Base-by-base conservation (phyloP, 2,113 vertebrate genomes). In the Pterophyllum scalare region DNA sequence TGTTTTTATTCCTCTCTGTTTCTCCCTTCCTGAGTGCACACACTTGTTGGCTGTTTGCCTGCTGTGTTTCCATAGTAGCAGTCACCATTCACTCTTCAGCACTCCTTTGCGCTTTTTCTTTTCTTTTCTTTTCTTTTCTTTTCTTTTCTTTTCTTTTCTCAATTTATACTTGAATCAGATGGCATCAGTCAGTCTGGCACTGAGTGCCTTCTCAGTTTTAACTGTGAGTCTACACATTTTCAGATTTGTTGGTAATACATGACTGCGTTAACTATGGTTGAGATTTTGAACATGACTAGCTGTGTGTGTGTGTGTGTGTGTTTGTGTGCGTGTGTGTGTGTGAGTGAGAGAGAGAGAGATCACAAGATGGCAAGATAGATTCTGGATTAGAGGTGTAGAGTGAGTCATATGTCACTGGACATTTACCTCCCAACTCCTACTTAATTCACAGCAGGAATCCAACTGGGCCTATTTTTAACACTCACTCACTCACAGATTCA, bases 381-480 rank as follows among this genome's bases (percentile, higher is more conserved):
- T 76, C 31, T 77, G 54, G 38, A 87, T 74, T 83, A 86, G 43
- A 88, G 74, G 76, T 88, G 83, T 89, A 49, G 77, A 91, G 77
- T 81, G 81, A 88, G 35, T 84, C 80, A 43, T 59, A 91, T 38
- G 64, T 91, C 88, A 91, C 19, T 80, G 84, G 83, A 81, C 77
- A 87, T 83, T 72, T 79, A 67, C 80, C 85, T 52, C 35, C 54
- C 60, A 87, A 82, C 77, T 82, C 67, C 65, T 60, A 57, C 79
- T 91, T 91, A 93, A 92, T 90, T 90, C 89, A 88, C 77, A 83
- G 62, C 86, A 89, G 82, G 72, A 87, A 80, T 89, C 91, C 91
- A 93, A 90, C 91, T 93, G 89, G 81, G 43, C 77, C 84, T 94
- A 92, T 93, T 90, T 94, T 93, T 90, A 89, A 80, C 57, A 59